Base-by-base conservation (phyloP, 1,140 invertebrate species). In the Drosophila insularis region DNA sequence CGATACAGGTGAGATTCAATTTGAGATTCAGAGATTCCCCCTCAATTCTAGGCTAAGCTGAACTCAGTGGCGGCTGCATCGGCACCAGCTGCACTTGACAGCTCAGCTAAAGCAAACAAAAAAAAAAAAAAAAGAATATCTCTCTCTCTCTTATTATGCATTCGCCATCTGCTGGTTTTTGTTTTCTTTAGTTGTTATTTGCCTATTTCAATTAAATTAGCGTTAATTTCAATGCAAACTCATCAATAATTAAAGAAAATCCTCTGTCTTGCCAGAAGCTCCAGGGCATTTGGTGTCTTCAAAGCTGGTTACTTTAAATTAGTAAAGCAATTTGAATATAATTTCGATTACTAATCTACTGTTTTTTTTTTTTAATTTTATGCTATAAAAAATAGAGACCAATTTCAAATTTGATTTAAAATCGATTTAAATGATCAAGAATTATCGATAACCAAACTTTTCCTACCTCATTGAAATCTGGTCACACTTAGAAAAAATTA, bases 1-100 rank as follows among this genome's bases (percentile, higher is more conserved):
- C 94, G 17, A 93, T 94, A 32, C 92, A 93, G 72, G 93, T 95
- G 50, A 91, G 92, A 77, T 35, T 43, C 32, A 39, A 4, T 19
- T 8, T 8, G 35, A 58, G 32, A 23, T 50, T 4, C n/a, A 59
- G 50, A 13, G 14, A 63, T 40, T 35, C 39, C 8, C 17, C 35
- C 43, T 14, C 37, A 46, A 60, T 73, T 66, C 23, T 50, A 62
- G 43, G 58, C 65, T 70, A 76, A 76, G 50, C 64, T 19, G 62
- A 55, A 31, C 46, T 71, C 32, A 71, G 56, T 10, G 7, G 35
- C 35, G 5, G 6, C 37, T 43, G n/a, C 35, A 60, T 68, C 35
- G 5, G 31, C 27, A 35, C 32, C 32, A 37, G 19, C 37, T 55
- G 55, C 60, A 62, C 14, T 59, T 68, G 70, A 21, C 65, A 46